Conservation (phyloP, 2,888 invertebrate species). For the Drosophila subquinaria region DNA sequence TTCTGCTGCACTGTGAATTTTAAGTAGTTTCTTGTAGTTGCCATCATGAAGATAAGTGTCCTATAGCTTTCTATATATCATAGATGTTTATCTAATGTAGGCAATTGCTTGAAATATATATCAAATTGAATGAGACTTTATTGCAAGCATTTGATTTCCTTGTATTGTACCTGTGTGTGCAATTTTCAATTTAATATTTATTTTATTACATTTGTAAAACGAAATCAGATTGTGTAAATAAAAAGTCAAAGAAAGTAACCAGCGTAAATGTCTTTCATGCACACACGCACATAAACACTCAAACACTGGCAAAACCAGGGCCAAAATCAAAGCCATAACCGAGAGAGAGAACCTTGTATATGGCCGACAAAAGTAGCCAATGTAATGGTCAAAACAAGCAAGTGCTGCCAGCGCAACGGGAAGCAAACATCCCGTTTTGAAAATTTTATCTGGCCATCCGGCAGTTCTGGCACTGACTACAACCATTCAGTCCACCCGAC, state of each 20-base stretch:
- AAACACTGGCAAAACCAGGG: background rate
- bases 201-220: slow-evolving; percentile 64
- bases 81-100: slow-evolving; percentile 9
- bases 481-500: slow-evolving; percentile 14
- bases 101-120: background rate
- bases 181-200: slow-evolving; percentile 60
- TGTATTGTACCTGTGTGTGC: slow-evolving; percentile 2
- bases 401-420: slow-evolving; percentile 56
- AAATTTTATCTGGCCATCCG: slow-evolving; percentile 69
- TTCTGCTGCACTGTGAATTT: slow-evolving; percentile 31
- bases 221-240: slow-evolving; percentile 66
- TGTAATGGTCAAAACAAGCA: slow-evolving; percentile 72
- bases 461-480: slow-evolving; percentile 55
- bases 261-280: slow-evolving; percentile 49
- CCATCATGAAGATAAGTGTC: slow-evolving; percentile 25
- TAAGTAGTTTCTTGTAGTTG: slow-evolving; percentile 16
- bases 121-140: slow-evolving; percentile 1
- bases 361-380: slow-evolving; percentile 70
- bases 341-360: slow-evolving; percentile 21
- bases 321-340: slow-evolving; percentile 16
- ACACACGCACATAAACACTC: slow-evolving; percentile 40
- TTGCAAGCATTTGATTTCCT: slow-evolving; percentile 19
- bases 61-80: slow-evolving; percentile 15
- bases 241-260: slow-evolving; percentile 58
- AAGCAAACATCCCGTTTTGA: slow-evolving; percentile 72